Evolutionary conservation across 1,140 invertebrate species (phyloP).

Genomic region (Drosophila arizonae): DNA sequence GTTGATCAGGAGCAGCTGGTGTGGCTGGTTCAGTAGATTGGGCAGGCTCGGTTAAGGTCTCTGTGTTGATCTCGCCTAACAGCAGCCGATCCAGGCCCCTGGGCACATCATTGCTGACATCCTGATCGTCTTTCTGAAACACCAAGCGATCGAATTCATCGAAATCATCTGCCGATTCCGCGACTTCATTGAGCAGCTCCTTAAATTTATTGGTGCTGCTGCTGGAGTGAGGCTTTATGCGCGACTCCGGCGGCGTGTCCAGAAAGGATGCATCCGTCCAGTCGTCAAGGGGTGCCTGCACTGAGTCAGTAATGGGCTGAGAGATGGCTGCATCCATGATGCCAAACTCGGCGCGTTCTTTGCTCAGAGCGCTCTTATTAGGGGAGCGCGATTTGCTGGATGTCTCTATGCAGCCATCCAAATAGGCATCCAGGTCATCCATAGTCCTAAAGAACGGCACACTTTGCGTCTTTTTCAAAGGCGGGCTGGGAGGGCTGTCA

Average conservation of each 20-base stretch:
- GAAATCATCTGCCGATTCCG: conserved; percentile 30
- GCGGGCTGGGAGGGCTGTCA: neutral
- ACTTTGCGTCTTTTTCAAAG: conserved; percentile 17
- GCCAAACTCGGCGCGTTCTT: conserved; percentile 73
- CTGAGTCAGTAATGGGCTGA: conserved; percentile 33
- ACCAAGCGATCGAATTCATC: conserved; percentile 67
- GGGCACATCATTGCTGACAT: conserved; percentile 36
- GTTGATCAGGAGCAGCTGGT: conserved; percentile 18
- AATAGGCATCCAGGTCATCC: conserved; percentile 57
- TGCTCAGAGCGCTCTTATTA: conserved; percentile 57
- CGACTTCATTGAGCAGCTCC: conserved; percentile 32
- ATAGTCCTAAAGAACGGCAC: conserved; percentile 50
- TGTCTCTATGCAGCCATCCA: conserved; percentile 35
- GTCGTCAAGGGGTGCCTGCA: conserved; percentile 39
- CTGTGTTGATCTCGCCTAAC: conserved; percentile 55
- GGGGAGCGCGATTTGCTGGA: conserved; percentile 39
- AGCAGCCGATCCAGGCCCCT: conserved; percentile 66
- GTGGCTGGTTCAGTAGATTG: neutral
- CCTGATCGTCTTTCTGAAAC: conserved; percentile 21
- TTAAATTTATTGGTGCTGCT: conserved; percentile 57
- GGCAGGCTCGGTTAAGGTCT: conserved; percentile 12
- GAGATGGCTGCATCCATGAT: conserved; percentile 68
- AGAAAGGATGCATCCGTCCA: conserved; percentile 70
- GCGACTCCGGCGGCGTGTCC: conserved; percentile 44
- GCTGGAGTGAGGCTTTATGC: conserved; percentile 45